Percentiles rank a stretch among this genome's conserved stretches.
Evolutionary conservation across 2,797 vertebrate species (phyloP).

Genomic region (Dromococcyx pavoninus): DNA sequence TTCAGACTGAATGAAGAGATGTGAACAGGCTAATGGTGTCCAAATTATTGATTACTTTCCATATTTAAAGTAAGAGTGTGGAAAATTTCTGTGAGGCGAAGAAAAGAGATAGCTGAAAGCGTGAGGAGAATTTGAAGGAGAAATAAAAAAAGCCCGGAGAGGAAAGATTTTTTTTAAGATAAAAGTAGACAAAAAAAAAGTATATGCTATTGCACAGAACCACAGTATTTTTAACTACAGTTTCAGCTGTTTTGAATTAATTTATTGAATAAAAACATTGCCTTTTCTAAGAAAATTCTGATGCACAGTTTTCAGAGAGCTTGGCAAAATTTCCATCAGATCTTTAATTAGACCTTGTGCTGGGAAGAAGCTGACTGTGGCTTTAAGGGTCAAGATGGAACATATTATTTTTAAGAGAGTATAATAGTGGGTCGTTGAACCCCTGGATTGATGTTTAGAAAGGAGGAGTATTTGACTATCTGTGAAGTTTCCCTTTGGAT

Average conservation of each 20-base stretch:
- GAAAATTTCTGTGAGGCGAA: not conserved
- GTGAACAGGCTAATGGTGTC: not conserved
- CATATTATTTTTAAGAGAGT: not conserved
- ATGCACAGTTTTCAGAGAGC: not conserved
- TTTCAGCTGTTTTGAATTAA: constrained; percentile 21
- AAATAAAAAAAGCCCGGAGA: not conserved
- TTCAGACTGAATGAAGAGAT: not conserved
- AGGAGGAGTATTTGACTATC: not conserved
- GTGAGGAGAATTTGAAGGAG: not conserved
- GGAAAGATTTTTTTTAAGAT: not conserved
- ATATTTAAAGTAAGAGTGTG: not conserved
- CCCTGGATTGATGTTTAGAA: not conserved
- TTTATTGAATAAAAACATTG: not conserved
- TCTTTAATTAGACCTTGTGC: constrained; percentile 10
- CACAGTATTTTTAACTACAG: not conserved
- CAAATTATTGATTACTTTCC: not conserved
- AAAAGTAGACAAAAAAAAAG: not conserved
- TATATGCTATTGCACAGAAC: not conserved
- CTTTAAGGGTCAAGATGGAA: not conserved
- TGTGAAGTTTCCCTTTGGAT: not conserved
- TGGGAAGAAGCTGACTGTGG: constrained; percentile 8
- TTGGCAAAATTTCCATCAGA: not conserved
- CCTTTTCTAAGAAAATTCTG: not conserved
- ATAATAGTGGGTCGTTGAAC: not conserved
- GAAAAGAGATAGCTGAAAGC: not conserved